These are phyloP conservation scores for Agelas oroides DNA, from an alignment of 37 sponge, comb jelly and placozoan genomes.

Conservation along the genomic window DNA sequence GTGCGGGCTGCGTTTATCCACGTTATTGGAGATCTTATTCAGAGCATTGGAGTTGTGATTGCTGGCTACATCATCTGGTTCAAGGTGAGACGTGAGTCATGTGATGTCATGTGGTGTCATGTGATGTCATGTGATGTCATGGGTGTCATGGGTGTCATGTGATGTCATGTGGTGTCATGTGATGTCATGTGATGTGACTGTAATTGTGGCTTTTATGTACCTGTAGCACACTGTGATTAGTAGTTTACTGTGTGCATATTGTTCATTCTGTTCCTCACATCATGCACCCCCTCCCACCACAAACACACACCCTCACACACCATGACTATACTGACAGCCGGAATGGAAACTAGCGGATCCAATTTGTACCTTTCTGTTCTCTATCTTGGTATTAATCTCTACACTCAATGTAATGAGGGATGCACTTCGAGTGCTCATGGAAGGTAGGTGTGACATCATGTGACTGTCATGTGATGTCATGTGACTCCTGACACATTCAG, in stretches of 20 bases:
- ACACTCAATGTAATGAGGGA: slow-evolving; percentile 92
- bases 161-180: too few species aligned
- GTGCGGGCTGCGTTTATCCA: slow-evolving; percentile 96
- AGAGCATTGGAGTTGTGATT: slow-evolving; percentile 95
- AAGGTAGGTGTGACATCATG: slow-evolving; percentile 76
- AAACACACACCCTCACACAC: too few species aligned
- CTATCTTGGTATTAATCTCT: slow-evolving; percentile 84
- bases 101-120: not conserved
- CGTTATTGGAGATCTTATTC: slow-evolving; percentile 94
- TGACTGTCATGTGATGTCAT: too few species aligned
- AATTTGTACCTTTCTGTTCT: slow-evolving; percentile 95
- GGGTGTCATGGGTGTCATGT: too few species aligned
- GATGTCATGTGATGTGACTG: too few species aligned
- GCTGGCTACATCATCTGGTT: slow-evolving; percentile 94
- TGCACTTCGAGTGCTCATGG: slow-evolving; percentile 93
- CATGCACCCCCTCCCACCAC: too few species aligned
- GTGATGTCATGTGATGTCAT: too few species aligned
- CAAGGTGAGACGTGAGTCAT: slow-evolving; percentile 53
- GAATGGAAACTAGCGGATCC: slow-evolving; percentile 94
- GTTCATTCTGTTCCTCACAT: too few species aligned
- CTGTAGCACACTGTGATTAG: too few species aligned
- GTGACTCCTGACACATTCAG: too few species aligned
- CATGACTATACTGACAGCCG: slow-evolving; percentile 61
- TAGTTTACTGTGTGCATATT: too few species aligned
- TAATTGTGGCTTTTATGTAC: too few species aligned